These are phyloP conservation scores for Lycaena phlaeas DNA, from an alignment of 2,888 invertebrate species.

Conservation along the genomic window DNA sequence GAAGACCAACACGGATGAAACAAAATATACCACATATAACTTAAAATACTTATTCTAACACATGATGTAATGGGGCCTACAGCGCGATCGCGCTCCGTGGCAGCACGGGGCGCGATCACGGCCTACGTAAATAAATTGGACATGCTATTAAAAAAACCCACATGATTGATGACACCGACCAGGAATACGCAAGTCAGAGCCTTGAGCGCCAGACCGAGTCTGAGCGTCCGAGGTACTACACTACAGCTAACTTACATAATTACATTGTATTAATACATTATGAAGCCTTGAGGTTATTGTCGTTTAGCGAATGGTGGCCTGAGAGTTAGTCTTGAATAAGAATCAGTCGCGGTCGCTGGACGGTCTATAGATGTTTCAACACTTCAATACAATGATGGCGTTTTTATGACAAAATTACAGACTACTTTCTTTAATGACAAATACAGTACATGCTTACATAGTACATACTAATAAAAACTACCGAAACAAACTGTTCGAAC, in stretches of 20 bases:
- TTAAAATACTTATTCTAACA: conserved; percentile 22
- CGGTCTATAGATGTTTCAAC: not conserved
- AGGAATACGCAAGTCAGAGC: conserved; percentile 32
- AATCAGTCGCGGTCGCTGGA: not conserved
- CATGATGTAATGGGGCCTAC: conserved; percentile 24
- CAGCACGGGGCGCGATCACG: conserved; percentile 28
- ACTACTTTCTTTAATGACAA: too few species aligned
- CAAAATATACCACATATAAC: conserved; percentile 33
- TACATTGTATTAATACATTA: not conserved
- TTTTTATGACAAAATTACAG: too few species aligned
- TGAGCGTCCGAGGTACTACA: not conserved
- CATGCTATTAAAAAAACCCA: conserved; percentile 72
- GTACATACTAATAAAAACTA: too few species aligned
- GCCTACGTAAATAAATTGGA: conserved; percentile 13
- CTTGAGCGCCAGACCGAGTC: conserved; percentile 13
- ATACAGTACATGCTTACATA: too few species aligned
- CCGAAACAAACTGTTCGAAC: too few species aligned
- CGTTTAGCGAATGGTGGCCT: conserved; percentile 8
- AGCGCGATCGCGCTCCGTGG: too few species aligned
- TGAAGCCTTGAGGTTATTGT: conserved; percentile 7
- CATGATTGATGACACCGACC: conserved; percentile 52
- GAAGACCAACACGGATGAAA: conserved; percentile 49
- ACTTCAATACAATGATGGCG: not conserved
- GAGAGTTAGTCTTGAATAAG: conserved; percentile 1
- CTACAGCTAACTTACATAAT: conserved; percentile 1